Evolutionary conservation across 2,797 vertebrate species (phyloP), one percentile per base, ranked within the genome.

Genomic region (Sebastes minor): DNA sequence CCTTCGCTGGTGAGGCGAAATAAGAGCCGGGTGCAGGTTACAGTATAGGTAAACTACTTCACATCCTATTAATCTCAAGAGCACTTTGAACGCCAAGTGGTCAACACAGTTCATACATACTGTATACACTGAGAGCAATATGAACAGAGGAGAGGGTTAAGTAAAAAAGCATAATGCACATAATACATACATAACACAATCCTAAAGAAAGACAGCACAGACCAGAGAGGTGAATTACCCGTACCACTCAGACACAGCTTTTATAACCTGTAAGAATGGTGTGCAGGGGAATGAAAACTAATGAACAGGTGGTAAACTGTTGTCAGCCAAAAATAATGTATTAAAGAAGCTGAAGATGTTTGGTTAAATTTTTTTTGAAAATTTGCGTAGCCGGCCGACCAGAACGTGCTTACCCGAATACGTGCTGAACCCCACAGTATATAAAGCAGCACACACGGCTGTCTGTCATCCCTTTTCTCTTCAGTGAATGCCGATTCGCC

Each of bases 21-120:
- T 4, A 63, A 18, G 67, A 74, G 32, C 30, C 42, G 32, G 25
- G 55, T 56, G 35, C 18, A 71, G 70, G 64, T 76, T 74, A 28
- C 32, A 66, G 23, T 49, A 16, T 42, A 61, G 14, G 55, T 57
- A 49, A 27, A 76, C 10, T 23, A 16, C 16, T 56, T 76, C n/a
- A 70, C 63, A 38, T 60, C n/a, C 11, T 42, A 46, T 67, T 74
- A 11, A 71, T 74, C 64, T 79, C 16, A 53, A 61, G 32, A 71
- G 32, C 8, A 30, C 25, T 65, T 77, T 66, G 53, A 75, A 81
- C 60, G 61, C 64, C 46, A 80, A 71, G 12, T 8, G 7, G 52
- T 53, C 55, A 53, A 38, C n/a, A 72, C 5, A 38, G 59, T 8
- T 10, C 27, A 59, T 60, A 63, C 27, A 60, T 60, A 20, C 12